phyloP scores from a whole-genome alignment of 2,888 invertebrate species.

The Aleiodes testaceus region DNA sequence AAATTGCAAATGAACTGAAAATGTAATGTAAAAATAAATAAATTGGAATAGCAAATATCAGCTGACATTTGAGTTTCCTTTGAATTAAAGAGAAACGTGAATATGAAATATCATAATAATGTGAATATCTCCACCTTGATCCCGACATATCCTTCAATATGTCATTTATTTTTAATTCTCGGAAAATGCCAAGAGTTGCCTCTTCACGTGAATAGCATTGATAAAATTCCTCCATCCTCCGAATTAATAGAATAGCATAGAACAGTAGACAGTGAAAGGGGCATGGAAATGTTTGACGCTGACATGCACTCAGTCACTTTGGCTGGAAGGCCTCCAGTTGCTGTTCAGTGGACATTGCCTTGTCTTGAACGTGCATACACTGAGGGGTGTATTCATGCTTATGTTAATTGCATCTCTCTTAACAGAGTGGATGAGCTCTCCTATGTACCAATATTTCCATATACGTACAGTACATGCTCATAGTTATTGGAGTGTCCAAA shows the following conservation, averaged over 20 bases:
- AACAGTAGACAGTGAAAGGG: slow-evolving; percentile 44
- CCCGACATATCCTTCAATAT: neutral
- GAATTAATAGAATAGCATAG: neutral
- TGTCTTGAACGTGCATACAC: slow-evolving; percentile 30
- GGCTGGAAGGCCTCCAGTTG: slow-evolving; percentile 53
- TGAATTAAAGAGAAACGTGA: too few species aligned
- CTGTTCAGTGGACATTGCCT: slow-evolving; percentile 58
- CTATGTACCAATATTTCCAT: slow-evolving; percentile 51
- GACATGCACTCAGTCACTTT: slow-evolving; percentile 59
- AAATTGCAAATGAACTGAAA: too few species aligned
- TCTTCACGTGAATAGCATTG: too few species aligned
- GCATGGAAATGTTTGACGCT: slow-evolving; percentile 61
- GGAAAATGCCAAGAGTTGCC: too few species aligned
- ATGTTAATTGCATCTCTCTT: slow-evolving; percentile 65
- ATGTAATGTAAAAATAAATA: too few species aligned
- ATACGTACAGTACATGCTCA: slow-evolving; percentile 32
- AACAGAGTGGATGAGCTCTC: slow-evolving; percentile 60
- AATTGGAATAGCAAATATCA: too few species aligned
- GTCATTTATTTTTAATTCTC: neutral
- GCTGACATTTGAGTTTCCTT: too few species aligned
- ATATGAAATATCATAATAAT: too few species aligned
- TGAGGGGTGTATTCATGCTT: slow-evolving; percentile 65
- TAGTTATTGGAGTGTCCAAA: slow-evolving; percentile 33
- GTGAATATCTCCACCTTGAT: too few species aligned
- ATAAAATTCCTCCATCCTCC: too few species aligned